Evolutionary conservation across 2,888 invertebrate species (phyloP).

Genomic region (Glyphotaelius pellucidus): DNA sequence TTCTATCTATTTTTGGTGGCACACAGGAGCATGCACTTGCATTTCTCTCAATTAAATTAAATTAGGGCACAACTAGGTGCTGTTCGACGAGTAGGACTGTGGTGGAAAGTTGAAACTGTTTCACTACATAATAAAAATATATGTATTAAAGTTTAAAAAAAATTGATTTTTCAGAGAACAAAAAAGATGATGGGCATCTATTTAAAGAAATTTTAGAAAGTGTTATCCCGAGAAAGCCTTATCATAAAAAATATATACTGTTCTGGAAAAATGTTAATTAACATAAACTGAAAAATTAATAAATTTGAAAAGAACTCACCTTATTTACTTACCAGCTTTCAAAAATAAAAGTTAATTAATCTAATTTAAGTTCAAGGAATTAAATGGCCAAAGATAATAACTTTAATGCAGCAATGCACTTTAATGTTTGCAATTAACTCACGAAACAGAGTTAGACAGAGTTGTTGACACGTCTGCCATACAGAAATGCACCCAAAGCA

Average conservation of each 20-base stretch:
- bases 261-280: neutral
- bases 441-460: neutral
- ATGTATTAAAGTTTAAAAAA: no score
- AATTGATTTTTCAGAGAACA: neutral
- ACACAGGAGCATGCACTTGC: no score
- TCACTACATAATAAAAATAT: no score
- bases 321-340: neutral
- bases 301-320: neutral
- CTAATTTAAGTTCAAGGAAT: neutral
- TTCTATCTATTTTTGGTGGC: no score
- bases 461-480: neutral
- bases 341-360: neutral
- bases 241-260: no score
- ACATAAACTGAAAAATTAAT: neutral
- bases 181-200: no score
- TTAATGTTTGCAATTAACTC: neutral
- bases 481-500: neutral
- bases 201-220: neutral
- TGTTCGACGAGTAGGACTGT: no score
- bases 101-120: no score
- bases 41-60: no score
- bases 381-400: neutral
- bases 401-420: no score
- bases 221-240: neutral
- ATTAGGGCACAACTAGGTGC: neutral